A percentile compares a stretch with the other conserved stretches of the same genome.
These are phyloP conservation scores for Phasia obesa DNA, from an alignment of 2,888 invertebrate genomes.

Conservation along the genomic window DNA sequence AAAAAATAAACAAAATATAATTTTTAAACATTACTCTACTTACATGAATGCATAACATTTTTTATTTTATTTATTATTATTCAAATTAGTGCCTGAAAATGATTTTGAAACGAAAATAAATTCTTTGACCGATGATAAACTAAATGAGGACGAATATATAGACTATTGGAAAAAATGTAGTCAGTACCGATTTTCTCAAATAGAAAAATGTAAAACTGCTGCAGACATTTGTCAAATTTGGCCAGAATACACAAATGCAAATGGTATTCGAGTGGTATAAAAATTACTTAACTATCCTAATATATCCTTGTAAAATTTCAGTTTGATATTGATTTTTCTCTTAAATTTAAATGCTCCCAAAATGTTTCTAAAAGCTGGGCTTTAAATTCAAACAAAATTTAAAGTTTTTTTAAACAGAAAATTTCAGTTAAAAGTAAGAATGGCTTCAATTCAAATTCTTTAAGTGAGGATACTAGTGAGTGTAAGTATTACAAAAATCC, in stretches of 20 bases:
- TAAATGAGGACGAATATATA: slow-evolving; percentile 2
- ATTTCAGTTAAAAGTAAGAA: background rate
- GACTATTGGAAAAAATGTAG: slow-evolving; percentile 12
- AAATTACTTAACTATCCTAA: background rate
- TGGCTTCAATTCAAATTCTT: background rate
- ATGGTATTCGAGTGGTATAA: background rate
- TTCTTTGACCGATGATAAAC: slow-evolving; percentile 6
- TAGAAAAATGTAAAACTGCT: slow-evolving; percentile 14
- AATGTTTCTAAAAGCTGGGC: slow-evolving; percentile 1
- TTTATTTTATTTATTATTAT: background rate
- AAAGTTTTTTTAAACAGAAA: background rate
- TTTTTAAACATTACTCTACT: background rate
- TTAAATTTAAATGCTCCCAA: background rate
- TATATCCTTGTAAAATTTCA: too few relatives aligned
- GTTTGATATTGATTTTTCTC: too few relatives aligned
- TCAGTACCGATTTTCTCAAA: slow-evolving; percentile 8
- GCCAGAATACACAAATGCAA: background rate
- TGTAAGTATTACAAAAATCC: too few relatives aligned
- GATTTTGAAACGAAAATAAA: slow-evolving; percentile 1
- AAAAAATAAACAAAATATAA: background rate
- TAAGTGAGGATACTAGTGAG: too few relatives aligned
- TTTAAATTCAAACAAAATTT: background rate
- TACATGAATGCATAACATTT: too few relatives aligned
- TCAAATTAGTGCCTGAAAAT: background rate
- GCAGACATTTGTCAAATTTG: slow-evolving; percentile 4